These are phyloP conservation scores for Sacculina carcini DNA, from an alignment of 2,888 invertebrate species.

Conservation along the genomic window DNA sequence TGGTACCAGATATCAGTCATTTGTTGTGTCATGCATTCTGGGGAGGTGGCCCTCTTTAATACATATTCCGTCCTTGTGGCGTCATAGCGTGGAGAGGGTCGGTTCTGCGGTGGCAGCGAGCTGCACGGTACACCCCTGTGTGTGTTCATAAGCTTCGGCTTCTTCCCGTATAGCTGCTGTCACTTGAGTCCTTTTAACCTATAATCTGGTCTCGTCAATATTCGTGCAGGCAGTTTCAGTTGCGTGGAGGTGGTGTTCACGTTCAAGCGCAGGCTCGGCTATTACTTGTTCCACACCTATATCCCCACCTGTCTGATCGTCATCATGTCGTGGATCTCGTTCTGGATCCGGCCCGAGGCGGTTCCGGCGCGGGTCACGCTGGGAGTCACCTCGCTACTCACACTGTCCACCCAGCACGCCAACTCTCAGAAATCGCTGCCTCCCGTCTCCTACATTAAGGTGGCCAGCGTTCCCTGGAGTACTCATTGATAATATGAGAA, in stretches of 20 bases:
- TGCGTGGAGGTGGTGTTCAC: conserved; percentile 74
- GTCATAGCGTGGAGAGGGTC: too few species aligned
- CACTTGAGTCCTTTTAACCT: too few species aligned
- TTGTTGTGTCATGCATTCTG: too few species aligned
- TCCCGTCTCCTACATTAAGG: conserved; percentile 24
- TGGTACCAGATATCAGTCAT: too few species aligned
- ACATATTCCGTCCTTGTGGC: too few species aligned
- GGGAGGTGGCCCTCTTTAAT: too few species aligned
- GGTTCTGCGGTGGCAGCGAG: too few species aligned
- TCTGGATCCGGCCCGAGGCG: conserved; percentile 21
- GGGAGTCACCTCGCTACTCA: conserved; percentile 21
- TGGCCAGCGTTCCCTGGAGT: conserved; percentile 8
- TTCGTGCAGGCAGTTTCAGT: conserved; percentile 65
- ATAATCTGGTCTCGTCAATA: too few species aligned
- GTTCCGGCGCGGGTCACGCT: conserved; percentile 23
- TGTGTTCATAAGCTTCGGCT: too few species aligned
- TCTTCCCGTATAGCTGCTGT: too few species aligned
- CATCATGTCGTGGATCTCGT: conserved; percentile 44
- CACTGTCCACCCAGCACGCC: conserved; percentile 20
- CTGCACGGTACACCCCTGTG: too few species aligned
- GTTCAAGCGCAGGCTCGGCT: conserved; percentile 59
- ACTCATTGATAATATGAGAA: too few species aligned
- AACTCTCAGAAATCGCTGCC: conserved; percentile 21
- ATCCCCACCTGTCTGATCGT: conserved; percentile 86
- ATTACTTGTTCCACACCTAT: conserved; percentile 78